Conservation (phyloP, 2,888 invertebrate genomes). For the Trichacis sp. region DNA sequence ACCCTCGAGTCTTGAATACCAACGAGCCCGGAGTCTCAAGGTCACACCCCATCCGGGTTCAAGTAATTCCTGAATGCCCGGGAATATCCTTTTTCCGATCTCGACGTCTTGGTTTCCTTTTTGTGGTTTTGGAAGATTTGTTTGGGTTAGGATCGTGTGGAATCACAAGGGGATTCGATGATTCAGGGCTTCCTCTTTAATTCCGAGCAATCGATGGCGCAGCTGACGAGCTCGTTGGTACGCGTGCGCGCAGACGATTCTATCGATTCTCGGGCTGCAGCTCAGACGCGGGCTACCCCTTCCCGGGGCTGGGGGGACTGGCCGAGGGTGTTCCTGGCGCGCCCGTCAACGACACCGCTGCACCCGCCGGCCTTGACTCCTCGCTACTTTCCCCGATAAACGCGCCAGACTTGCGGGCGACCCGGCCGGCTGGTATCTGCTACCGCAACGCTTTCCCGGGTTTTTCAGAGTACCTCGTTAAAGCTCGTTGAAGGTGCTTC, state of each 20-base stretch:
- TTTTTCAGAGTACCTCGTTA: too few relatives aligned
- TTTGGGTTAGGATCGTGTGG: constrained; percentile 53
- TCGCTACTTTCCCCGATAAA: constrained; percentile 61
- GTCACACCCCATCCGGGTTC: not conserved
- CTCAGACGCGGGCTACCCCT: constrained; percentile 64
- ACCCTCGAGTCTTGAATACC: not conserved
- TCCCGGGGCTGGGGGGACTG: constrained; percentile 27
- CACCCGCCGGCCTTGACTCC: constrained; percentile 61
- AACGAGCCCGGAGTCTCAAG: not conserved
- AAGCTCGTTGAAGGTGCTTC: too few relatives aligned
- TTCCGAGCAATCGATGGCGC: constrained; percentile 67
- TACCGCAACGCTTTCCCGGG: constrained; percentile 11
- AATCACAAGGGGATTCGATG: too few relatives aligned
- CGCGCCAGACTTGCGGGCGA: constrained; percentile 58
- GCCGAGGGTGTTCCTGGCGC: constrained; percentile 5
- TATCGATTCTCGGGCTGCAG: constrained; percentile 66
- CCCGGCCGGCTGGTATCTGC: constrained; percentile 28
- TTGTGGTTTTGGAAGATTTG: too few relatives aligned
- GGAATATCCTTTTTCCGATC: too few relatives aligned
- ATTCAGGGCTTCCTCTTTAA: constrained; percentile 61
- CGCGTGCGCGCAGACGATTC: constrained; percentile 68
- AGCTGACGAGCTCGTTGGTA: constrained; percentile 62
- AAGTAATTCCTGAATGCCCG: too few relatives aligned
- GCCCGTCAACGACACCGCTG: not conserved
- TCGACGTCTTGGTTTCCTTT: too few relatives aligned